Base-by-base conservation (phyloP, 1,140 invertebrate genomes). In the Ptiloglossa arizonensis region DNA sequence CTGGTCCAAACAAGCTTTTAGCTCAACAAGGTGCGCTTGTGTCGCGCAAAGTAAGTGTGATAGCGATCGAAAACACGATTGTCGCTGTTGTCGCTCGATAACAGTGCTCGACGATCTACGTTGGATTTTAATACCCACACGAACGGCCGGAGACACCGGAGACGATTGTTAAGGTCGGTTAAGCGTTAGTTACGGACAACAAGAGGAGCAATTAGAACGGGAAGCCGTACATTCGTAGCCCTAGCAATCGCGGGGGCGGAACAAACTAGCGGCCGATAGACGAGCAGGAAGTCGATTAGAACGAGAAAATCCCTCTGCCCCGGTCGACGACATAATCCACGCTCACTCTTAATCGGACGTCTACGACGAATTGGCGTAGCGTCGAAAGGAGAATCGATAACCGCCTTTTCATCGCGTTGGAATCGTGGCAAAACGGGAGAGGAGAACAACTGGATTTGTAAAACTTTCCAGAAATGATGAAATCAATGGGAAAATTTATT, bases 271-370 rank as follows among this genome's bases (percentile, higher is more conserved):
- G 74, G 52, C n/a, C 75, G 81, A 38, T 73, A 76, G 48, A 70
- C 73, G 57, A 79, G 62, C 63, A 79, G 67, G 62, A 70, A 77
- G 81, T 83, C 81, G 81, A 83, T 83, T 83, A 83, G 75, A 73
- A 17, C 29, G 35, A 19, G 41, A 62, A 71, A 77, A 77, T 71
- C 67, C 74, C 54, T 29, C 46, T 52, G 1, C 46, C 35, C 15
- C 24, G 5, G 11, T 6, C 74, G 35, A 27, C 56, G 72, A 54
- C 66, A 72, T 71, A 63, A 78, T 70, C 57, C 75, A 46, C 48
- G 75, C 29, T 77, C 52, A 35, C n/a, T 73, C 59, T 72, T 56
- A 63, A 62, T 78, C 59, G 48, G 13, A 56, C 54, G 27, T 41
- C 38, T 48, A 17, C 19, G 48, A 41, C 38, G 38, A 57, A 56